phyloP scores from a whole-genome alignment of 2,888 invertebrate genomes.

The Nasonia oneida region DNA sequence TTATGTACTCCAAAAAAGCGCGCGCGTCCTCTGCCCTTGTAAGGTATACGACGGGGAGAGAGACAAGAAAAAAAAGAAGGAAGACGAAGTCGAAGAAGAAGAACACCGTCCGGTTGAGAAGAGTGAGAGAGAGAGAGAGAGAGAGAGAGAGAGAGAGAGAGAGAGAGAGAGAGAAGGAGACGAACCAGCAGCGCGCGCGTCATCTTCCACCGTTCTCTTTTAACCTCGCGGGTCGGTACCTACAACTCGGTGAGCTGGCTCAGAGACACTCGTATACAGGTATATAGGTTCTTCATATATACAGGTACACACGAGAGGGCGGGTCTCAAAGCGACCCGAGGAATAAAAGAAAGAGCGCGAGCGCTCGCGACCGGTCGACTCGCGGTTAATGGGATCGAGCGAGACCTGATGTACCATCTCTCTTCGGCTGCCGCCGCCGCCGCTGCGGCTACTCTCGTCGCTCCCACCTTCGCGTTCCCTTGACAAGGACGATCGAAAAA shows the following conservation, averaged over 20 bases:
- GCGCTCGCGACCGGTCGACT: constrained; percentile 24
- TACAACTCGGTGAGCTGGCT: constrained; percentile 4
- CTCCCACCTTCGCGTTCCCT: constrained; percentile 41
- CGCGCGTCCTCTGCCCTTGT: constrained; percentile 18
- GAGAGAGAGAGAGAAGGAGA: constrained; percentile 17
- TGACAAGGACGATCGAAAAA: constrained; percentile 63
- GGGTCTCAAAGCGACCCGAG: constrained; percentile 57
- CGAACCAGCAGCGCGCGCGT: constrained; percentile 58
- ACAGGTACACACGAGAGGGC: constrained; percentile 43
- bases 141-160: background rate
- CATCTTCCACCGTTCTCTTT: constrained; percentile 43
- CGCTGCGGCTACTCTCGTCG: constrained; percentile 27
- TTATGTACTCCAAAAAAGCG: constrained; percentile 60
- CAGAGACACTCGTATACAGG: constrained; percentile 52
- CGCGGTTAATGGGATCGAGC: constrained; percentile 65
- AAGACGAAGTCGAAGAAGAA: constrained; percentile 53
- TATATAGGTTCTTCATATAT: background rate
- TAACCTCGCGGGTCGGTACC: constrained; percentile 44
- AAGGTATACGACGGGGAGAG: constrained; percentile 27
- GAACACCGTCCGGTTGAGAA: constrained; percentile 44
- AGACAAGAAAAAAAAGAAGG: constrained; percentile 57
- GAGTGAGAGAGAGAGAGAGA: constrained; percentile 44
- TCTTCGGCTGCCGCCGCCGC: constrained; percentile 16
- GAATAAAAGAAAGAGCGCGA: constrained; percentile 56
- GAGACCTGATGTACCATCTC: constrained; percentile 57